These are phyloP conservation scores for Numida meleagris DNA, from an alignment of 2,113 vertebrate species.

Conservation along the genomic window DNA sequence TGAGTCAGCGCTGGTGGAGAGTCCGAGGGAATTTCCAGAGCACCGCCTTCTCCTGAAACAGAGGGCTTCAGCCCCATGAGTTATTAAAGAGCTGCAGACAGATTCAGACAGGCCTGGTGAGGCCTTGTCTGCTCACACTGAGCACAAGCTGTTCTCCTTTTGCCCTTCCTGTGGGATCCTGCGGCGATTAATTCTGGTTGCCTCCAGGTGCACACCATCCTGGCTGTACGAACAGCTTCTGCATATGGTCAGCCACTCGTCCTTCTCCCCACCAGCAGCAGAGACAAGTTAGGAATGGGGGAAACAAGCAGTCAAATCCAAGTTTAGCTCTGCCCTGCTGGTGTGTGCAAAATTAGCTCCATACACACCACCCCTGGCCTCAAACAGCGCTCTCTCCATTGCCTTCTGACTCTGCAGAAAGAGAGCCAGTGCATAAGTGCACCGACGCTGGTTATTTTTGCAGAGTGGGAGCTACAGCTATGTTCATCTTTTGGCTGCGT, in stretches of 20 bases:
- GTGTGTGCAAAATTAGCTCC: neutral
- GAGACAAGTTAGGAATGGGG: neutral
- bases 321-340: neutral
- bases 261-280: neutral
- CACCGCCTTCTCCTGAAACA: neutral
- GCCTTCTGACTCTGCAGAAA: neutral
- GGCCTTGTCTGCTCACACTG: rapidly evolving
- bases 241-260: neutral
- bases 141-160: neutral
- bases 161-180: neutral
- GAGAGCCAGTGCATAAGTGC: neutral
- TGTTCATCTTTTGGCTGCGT: neutral
- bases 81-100: conserved; percentile 43
- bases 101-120: conserved; percentile 52
- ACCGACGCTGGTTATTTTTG: neutral
- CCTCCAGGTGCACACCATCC: neutral
- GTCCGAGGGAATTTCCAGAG: conserved; percentile 57
- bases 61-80: neutral
- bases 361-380: neutral
- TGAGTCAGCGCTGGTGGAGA: conserved; percentile 55
- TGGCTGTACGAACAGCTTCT: neutral
- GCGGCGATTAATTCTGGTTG: neutral
- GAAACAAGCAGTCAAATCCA: neutral
- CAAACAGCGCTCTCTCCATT: neutral
- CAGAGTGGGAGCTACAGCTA: neutral